Base-by-base conservation (phyloP, 2,797 vertebrate genomes). In the Poeciliopsis presidionis region DNA sequence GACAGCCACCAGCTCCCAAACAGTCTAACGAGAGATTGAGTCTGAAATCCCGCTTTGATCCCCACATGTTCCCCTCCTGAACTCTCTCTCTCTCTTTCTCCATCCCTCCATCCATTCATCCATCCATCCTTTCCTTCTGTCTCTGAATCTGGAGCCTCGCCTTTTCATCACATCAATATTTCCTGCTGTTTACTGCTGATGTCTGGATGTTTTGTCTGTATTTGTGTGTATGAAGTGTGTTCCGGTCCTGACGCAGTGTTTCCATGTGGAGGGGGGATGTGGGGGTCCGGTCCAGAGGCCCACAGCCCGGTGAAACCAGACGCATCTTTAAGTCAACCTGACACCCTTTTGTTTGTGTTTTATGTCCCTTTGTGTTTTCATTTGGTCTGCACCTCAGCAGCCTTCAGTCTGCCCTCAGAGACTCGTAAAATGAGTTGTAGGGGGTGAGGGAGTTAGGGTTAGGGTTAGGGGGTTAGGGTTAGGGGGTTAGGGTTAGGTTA, bases 1-100 rank as follows among this genome's bases (percentile, higher is more conserved):
- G 91, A 91, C 91, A 89, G 87, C 85, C 88, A 76, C 80, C 86
- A 61, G 87, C 79, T 84, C 88, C 78, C 75, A 79, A 83, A 81
- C 87, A 63, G 85, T 78, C 87, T 82, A 70, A 81, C 85, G 28
- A 78, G 85, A 89, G 89, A 90, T 75, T 33, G 84, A 83, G 88
- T 91, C 83, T 76, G 81, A 88, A 90, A 82, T 22, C 51, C 46
- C 74, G 53, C 88, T 92, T 92, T 93, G 90, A 92, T 93, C 89
- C 81, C 83, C 41, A 25, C 55, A 2, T 78, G 79, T 63, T 59
- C 49, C 77, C 81, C 79, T 81, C 67, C 83, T 70, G 72, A 86
- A 80, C 87, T 45, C 86, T 71, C 65, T 69, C 65, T 69, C 13
- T 7, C 33, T 28, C 9, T 13, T n/a, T 28, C 11, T 59, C n/a